Evolutionary conservation across 1,140 invertebrate genomes (phyloP), one percentile per base, ranked within the genome.

Genomic region (Drosophila sulfurigaster): DNA sequence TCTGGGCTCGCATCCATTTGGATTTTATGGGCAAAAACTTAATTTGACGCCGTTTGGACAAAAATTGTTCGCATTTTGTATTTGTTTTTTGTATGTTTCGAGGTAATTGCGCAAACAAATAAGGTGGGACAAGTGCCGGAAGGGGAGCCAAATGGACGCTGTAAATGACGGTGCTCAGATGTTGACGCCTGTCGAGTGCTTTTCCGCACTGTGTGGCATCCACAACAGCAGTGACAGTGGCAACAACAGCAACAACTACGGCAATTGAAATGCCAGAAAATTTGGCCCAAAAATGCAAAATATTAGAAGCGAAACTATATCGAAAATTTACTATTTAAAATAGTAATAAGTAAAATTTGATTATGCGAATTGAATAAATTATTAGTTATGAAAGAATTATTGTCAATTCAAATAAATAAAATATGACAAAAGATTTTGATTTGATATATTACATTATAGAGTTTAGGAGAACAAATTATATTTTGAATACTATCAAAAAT

Each of bases 41-140:
- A 87, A 87, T 83, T 87, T 87, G 80, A 81, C 69, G 83, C 80
- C 66, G 54, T 88, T 88, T 83, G 72, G 79, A 82, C 82, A 82
- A 73, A 76, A 66, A 79, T 77, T 58, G 69, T 51, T 71, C 46
- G 73, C 68, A 69, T 80, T 65, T 56, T 67, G 62, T 66, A 45
- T 56, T 32, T 41, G 72, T 62, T 25, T 25, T 25, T 71, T 87
- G 78, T 73, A 16, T 75, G 54, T 69, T 78, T 71, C 64, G 66
- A 80, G 77, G 83, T 83, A 87, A 88, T 87, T 82, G 83, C 71
- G 69, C 77, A 75, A 81, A 78, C 78, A n/a, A 20, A 41, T 13
- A 57, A 51, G 59, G 60, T 43, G 28, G 20, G n/a, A 10, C 38
- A 41, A 57, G 46, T 15, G 52, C 58, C 30, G 15, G 51, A 10